These are phyloP conservation scores for Chrysolina americana DNA, from an alignment of 2,888 invertebrate species.

Conservation along the genomic window DNA sequence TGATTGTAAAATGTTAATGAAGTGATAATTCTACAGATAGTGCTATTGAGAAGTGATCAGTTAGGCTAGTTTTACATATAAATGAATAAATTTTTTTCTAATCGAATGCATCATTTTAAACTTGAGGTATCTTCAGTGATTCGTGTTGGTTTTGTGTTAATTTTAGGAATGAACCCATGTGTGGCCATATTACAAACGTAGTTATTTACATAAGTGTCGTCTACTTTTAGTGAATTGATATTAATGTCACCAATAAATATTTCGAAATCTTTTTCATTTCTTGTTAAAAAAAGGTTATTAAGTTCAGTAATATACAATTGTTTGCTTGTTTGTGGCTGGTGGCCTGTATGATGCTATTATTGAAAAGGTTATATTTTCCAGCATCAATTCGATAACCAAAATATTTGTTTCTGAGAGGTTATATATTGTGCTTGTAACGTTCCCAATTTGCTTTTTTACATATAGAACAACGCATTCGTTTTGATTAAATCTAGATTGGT, in stretches of 20 bases:
- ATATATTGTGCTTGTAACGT: constrained; percentile 13
- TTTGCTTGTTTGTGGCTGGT: constrained; percentile 14
- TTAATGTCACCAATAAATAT: constrained; percentile 18
- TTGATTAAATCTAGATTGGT: constrained; percentile 25
- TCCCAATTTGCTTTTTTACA: constrained; percentile 20
- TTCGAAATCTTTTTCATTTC: constrained; percentile 19
- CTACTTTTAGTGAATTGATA: constrained; percentile 21
- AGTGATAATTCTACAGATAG: background rate
- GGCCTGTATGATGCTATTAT: background rate
- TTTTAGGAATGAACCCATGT: constrained; percentile 14
- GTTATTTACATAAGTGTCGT: constrained; percentile 14
- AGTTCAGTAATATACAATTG: constrained; percentile 18
- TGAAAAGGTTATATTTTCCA: constrained; percentile 6
- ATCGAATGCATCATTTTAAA: constrained; percentile 19
- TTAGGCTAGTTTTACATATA: constrained; percentile 29
- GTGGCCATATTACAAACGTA: constrained; percentile 8
- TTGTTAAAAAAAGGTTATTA: constrained; percentile 25
- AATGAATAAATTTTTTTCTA: constrained; percentile 34
- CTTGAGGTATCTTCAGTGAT: constrained; percentile 15
- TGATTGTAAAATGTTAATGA: constrained; percentile 1
- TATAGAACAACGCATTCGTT: constrained; percentile 16
- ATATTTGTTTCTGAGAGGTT: background rate
- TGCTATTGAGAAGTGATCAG: constrained; percentile 11
- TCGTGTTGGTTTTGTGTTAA: constrained; percentile 16
- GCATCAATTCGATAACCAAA: background rate